These are phyloP conservation scores for Chrysaora quinquecirrha DNA, from an alignment of 30 jellyfish, hydroid and myxozoan species.

Conservation along the genomic window DNA sequence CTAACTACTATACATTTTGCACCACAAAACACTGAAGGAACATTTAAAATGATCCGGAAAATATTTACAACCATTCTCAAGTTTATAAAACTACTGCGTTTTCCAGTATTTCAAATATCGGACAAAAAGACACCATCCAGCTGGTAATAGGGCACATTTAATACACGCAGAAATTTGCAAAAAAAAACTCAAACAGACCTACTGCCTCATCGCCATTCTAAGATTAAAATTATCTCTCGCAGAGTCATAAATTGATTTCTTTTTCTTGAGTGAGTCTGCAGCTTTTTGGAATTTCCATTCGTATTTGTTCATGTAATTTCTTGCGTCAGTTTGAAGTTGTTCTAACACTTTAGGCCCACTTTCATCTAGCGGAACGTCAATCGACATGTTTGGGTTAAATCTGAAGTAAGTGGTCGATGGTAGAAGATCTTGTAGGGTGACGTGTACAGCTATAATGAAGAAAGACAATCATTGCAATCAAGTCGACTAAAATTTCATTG, in stretches of 20 bases:
- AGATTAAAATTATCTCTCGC: slow-evolving; percentile 29
- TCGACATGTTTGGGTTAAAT: slow-evolving; percentile 79
- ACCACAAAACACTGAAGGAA: too few species aligned
- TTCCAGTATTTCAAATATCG: too few species aligned
- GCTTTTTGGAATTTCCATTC: slow-evolving; percentile 79
- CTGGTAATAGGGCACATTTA: too few species aligned
- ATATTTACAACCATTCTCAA: too few species aligned
- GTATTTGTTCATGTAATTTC: slow-evolving; percentile 74
- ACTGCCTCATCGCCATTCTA: slow-evolving; percentile 37
- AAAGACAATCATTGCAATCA: too few species aligned
- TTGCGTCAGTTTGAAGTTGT: slow-evolving; percentile 75
- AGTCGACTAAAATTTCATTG: too few species aligned
- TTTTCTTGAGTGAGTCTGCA: slow-evolving; percentile 61
- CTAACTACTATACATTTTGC: too few species aligned
- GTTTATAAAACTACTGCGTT: too few species aligned
- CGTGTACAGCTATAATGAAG: slow-evolving; percentile 86
- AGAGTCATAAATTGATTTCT: slow-evolving; percentile 30
- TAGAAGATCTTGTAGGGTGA: slow-evolving; percentile 65
- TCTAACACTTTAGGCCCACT: slow-evolving; percentile 60
- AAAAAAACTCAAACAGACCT: too few species aligned
- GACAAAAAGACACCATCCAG: too few species aligned
- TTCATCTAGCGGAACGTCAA: slow-evolving; percentile 81
- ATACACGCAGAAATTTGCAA: too few species aligned
- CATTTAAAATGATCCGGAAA: too few species aligned
- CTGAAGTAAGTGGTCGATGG: slow-evolving; percentile 77